Evolutionary conservation across 2,888 invertebrate genomes (phyloP).

Genomic region (Nysson spinosus): DNA sequence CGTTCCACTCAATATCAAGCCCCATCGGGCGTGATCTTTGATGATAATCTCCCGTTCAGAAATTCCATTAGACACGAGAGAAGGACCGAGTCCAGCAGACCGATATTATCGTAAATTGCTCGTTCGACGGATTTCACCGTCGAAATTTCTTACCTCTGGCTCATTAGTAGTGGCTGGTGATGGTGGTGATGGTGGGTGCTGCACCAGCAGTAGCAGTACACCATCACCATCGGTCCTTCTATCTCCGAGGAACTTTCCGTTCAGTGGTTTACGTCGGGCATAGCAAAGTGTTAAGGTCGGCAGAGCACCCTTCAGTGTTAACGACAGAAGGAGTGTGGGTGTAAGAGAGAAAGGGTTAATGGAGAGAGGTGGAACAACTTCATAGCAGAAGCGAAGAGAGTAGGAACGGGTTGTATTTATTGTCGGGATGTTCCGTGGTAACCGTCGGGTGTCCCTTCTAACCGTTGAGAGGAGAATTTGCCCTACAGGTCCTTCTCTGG

Average conservation of each 20-base stretch:
- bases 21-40: slow-evolving; percentile 35
- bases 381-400: slow-evolving; percentile 29
- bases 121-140: slow-evolving; percentile 43
- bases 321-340: slow-evolving; percentile 9
- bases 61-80: slow-evolving; percentile 42
- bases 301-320: slow-evolving; percentile 22
- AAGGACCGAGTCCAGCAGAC: slow-evolving; percentile 3
- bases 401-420: slow-evolving; percentile 52
- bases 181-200: neutral
- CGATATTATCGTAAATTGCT: slow-evolving; percentile 50
- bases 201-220: no score
- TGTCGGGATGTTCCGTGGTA: slow-evolving; percentile 33
- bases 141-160: slow-evolving; percentile 38
- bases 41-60: slow-evolving; percentile 41
- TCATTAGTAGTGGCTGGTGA: slow-evolving; percentile 27
- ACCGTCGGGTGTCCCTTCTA: slow-evolving; percentile 29
- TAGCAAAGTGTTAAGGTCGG: neutral
- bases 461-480: slow-evolving; percentile 19
- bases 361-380: slow-evolving; percentile 28
- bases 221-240: neutral
- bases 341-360: neutral
- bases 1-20: slow-evolving; percentile 42
- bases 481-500: slow-evolving; percentile 28
- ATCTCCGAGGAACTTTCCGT: neutral
- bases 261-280: slow-evolving; percentile 13